Evolutionary conservation across 1,140 invertebrate genomes (phyloP), one percentile per base, ranked within the genome.

Genomic region (Pseudomyrmex pallidus): DNA sequence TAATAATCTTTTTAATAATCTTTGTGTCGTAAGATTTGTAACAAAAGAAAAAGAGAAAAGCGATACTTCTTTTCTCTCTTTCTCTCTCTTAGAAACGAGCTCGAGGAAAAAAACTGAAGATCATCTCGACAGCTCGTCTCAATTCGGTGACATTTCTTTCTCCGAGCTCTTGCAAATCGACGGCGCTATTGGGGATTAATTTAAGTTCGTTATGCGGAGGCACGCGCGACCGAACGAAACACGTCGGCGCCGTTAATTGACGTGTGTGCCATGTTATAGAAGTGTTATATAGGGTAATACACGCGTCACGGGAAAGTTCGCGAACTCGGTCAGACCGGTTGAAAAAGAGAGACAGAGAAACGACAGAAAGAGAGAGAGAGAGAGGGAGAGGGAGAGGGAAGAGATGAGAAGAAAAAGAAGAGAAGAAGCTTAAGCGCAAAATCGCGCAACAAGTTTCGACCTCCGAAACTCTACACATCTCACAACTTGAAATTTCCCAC

Each of bases 361-460:
- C 17, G 15, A 3, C 0, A 1, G n/a, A 4, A 2, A 1, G 2
- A 63, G 1, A 54, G 12, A 44, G n/a, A 15, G 13, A 20, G 15
- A 25, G 35, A 20, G 15, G 48, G 8, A 20, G 13, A 59, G 10
- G 10, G 3, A 4, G 8, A n/a, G 2, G 2, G 2, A 25, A 4
- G 25, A 44, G 12, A 57, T 25, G 2, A 62, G 20, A 48, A n/a
- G n/a, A 15, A 17, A n/a, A n/a, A n/a, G 13, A n/a, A 44, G 22
- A 46, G 17, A 22, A 22, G 1, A 59, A 56, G 2, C n/a, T 4
- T 8, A 46, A 56, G 44, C 8, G 15, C 7, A 54, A 78, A 73
- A 73, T 67, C 20, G 54, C 15, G 82, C 73, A 84, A 85, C 83
- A 86, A 86, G 83, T 86, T 59, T 67, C 35, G 46, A 48, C 64